These are phyloP conservation scores for Pseudomugil tenellus DNA, from an alignment of 2,797 vertebrate genomes.

Conservation along the genomic window DNA sequence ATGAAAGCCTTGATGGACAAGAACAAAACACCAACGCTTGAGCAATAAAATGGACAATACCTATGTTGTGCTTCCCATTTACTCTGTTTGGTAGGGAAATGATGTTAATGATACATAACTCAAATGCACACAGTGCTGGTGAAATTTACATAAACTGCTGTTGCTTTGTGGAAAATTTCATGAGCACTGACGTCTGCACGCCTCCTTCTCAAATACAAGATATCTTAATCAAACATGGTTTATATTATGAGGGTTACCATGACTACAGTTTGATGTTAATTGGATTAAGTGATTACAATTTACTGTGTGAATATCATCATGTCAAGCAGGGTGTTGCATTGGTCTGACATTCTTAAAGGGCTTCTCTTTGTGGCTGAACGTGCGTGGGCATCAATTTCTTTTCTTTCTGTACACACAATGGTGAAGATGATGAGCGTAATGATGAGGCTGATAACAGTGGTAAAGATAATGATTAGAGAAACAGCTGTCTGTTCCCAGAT, in stretches of 20 bases:
- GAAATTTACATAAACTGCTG: conserved; percentile 47
- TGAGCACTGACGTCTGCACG: conserved; percentile 52
- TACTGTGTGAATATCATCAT: conserved; percentile 34
- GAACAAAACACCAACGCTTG: conserved; percentile 6
- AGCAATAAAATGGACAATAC: conserved; percentile 6
- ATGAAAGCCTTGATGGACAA: conserved; percentile 8
- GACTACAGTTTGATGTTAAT: conserved; percentile 60
- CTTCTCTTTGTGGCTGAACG: conserved; percentile 19
- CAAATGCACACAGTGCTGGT: conserved; percentile 29
- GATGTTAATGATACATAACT: conserved; percentile 32
- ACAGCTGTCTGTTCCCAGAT: conserved; percentile 58
- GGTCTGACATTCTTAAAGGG: conserved; percentile 19
- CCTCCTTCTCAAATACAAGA: conserved; percentile 40
- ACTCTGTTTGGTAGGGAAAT: conserved; percentile 16
- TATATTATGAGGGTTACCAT: conserved; percentile 63
- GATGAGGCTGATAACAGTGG: conserved; percentile 47
- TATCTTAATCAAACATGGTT: conserved; percentile 48
- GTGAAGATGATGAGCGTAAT: conserved; percentile 31
- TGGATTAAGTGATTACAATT: conserved; percentile 66
- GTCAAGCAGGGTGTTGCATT: conserved; percentile 22
- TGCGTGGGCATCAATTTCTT: conserved; percentile 7
- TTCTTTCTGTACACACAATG: conserved; percentile 4
- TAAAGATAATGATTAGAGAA: conserved; percentile 55
- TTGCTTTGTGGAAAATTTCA: conserved; percentile 31
- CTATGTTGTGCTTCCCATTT: conserved; percentile 30